Evolutionary conservation across 2,113 vertebrate genomes (phyloP), one percentile per base, ranked within the genome.

Genomic region (Oncorhynchus tshawytscha): DNA sequence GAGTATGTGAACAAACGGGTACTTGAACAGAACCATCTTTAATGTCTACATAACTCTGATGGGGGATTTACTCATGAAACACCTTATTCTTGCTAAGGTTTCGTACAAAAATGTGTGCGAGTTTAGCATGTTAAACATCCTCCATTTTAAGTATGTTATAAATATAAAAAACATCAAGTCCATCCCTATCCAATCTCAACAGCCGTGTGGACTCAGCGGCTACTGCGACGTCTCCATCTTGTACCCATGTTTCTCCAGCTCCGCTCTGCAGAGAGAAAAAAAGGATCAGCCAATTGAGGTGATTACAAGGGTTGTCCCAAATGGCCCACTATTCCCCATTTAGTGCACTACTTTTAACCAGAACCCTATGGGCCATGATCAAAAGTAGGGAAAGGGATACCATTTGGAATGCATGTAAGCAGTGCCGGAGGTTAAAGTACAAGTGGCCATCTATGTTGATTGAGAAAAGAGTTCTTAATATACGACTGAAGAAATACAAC

Each of bases 201-300:
- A 78, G 65, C 39, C 31, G 27, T 3, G 77, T 49, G 67, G 71
- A 88, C 16, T 18, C 5, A 1, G 16, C 51, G 5, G 51, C 86
- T 79, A 79, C 91, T 99, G 99, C 2, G 97, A 97, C 0, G 96
- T 99, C 94, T 99, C 98, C 98, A 99, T 99, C 92, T 99, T 99
- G 94, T 98, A 98, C 79, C 98, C 97, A 74, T 99, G 97, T 88
- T 99, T 99, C 93, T 99, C 98, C 88, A 99, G 89, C 91, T 99
- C 98, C 79, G 96, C 96, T 91, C 98, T 99, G 89, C 22, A 73
- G 78, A 57, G 48, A 34, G n/a, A 59, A 15, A 76, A 83, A 85
- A 78, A 84, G 39, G 39, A 81, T 81, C 75, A 89, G 87, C 85
- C 84, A 90, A 82, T 60, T 60, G 70, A 86, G 82, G 51, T 18